A percentile compares a stretch with the other conserved stretches of the same genome.
phyloP scores from a whole-genome alignment of 2,113 vertebrate species.

The Psittacus erithacus region DNA sequence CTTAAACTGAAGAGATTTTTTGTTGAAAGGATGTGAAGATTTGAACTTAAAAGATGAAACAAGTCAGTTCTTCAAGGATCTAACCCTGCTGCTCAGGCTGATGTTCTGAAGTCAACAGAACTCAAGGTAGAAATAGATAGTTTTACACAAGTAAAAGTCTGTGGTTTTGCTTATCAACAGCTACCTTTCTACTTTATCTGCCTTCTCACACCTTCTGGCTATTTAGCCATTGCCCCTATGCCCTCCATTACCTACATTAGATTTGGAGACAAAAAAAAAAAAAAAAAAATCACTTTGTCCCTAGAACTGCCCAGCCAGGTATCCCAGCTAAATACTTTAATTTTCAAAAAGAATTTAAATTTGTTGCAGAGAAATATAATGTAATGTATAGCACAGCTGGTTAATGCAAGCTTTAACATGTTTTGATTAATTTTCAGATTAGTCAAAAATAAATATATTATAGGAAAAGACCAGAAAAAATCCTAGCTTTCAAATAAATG shows the following conservation, averaged over 20 bases:
- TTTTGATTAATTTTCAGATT: neutral
- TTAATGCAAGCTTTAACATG: neutral
- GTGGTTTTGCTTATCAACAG: neutral
- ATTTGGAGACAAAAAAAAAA: neutral
- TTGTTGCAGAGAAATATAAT: neutral
- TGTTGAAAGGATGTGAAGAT: neutral
- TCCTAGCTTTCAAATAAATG: neutral
- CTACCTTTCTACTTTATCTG: neutral
- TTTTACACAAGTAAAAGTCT: neutral
- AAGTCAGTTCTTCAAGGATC: neutral
- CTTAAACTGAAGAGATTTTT: neutral
- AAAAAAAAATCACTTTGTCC: neutral
- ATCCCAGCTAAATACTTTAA: neutral
- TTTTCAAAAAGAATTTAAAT: neutral
- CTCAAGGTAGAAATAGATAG: neutral
- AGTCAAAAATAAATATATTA: neutral
- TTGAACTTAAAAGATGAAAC: neutral
- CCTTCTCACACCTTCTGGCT: neutral
- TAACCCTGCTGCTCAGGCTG: neutral
- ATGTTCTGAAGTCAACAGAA: neutral
- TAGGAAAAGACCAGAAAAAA: neutral
- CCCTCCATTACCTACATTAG: neutral
- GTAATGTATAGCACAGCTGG: neutral
- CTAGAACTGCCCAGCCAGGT: neutral
- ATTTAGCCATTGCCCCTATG: neutral